A percentile compares a stretch with the other conserved stretches of the same genome.
Conservation (phyloP, 2,113 vertebrate species). For the Planiliza haematocheilus region DNA sequence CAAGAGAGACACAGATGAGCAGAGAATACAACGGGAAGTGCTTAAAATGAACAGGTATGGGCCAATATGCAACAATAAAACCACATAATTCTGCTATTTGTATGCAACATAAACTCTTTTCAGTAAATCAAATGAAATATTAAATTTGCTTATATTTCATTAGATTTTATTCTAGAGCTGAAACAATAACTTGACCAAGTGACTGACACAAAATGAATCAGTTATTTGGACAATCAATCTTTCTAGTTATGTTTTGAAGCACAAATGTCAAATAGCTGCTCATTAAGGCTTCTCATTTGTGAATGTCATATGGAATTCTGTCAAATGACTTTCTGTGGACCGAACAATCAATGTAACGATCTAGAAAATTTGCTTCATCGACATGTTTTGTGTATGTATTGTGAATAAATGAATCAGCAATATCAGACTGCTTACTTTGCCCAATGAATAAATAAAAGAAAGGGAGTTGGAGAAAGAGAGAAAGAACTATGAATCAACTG, state of each 20-base stretch:
- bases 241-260: too few species aligned
- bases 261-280: not conserved
- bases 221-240: too few species aligned
- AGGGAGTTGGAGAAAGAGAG: not conserved
- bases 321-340: not conserved
- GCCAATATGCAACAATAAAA: not conserved
- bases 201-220: too few species aligned
- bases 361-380: not conserved
- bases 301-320: not conserved
- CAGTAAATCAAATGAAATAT: too few species aligned
- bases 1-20: constrained; percentile 13
- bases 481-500: constrained; percentile 57
- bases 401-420: not conserved
- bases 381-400: not conserved
- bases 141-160: too few species aligned
- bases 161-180: too few species aligned
- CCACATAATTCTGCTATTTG: too few species aligned
- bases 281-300: not conserved
- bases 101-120: too few species aligned
- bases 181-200: not conserved
- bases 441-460: constrained; percentile 26
- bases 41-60: not conserved
- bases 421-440: not conserved
- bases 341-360: not conserved
- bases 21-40: not conserved